Base-by-base conservation (phyloP, 2,113 vertebrate genomes). In the Nesoenas mayeri region DNA sequence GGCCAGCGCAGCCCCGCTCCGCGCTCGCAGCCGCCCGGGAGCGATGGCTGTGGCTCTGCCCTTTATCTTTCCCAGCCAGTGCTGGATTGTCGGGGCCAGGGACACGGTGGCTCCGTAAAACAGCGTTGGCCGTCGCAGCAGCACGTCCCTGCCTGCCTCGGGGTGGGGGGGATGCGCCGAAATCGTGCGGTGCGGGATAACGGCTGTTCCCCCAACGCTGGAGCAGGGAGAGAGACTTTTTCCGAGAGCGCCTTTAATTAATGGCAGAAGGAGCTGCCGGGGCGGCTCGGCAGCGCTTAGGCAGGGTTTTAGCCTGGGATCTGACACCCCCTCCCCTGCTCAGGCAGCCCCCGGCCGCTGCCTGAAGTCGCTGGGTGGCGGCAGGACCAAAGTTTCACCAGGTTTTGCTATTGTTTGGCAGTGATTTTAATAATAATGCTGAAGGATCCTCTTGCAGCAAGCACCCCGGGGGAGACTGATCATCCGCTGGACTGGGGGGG, bases 361-460 rank as follows among this genome's bases (percentile, higher is more conserved):
- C 67, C 67, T 54, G 78, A 61, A 89, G 70, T 36, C 87, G 25
- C 42, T 11, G 56, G 50, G 70, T 47, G 79, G 57, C 6, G 6
- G 58, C 26, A 10, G 78, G 50, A 85, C 58, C 54, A 11, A 89
- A 87, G 93, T 93, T 96, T 77, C 51, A 5, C 22, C 79, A 1
- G 36, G 47, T 89, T 89, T 81, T 48, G 58, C 64, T 91, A 36
- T 53, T 65, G 79, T 80, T 61, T 73, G 66, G 5, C 61, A 12
- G 62, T 16, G 71, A 91, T 96, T 95, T 93, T 80, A 85, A 94
- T 89, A 54, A 89, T 65, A 89, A 96, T 80, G 71, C 85, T 16
- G 79, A 15, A 44, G 64, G 71, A 61, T 91, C 67, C 64, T 62
- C 67, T 54, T 57, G 69, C 87, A 67, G 88, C 44, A 15, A 73